These are phyloP conservation scores for Limenitis camilla DNA, from an alignment of 2,888 invertebrate species.

Conservation along the genomic window DNA sequence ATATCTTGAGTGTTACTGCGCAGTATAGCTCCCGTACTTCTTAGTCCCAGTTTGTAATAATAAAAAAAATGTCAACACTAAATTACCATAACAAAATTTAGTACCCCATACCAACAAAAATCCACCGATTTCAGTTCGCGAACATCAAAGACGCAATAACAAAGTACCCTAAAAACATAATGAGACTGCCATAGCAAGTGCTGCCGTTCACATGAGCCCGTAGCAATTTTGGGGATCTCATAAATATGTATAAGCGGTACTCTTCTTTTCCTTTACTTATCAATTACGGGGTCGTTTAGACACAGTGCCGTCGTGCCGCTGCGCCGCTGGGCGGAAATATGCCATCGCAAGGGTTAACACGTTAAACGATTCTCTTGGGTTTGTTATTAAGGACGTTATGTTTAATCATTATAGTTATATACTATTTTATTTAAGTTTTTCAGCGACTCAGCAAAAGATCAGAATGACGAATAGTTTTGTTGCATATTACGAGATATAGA, in stretches of 20 bases:
- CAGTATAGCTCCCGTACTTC: no score
- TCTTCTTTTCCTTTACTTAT: conserved; percentile 75
- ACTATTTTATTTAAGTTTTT: no score
- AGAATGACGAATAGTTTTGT: no score
- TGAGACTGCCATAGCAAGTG: conserved; percentile 68
- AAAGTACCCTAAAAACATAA: conserved; percentile 70
- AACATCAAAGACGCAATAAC: conserved; percentile 69
- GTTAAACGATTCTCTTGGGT: conserved; percentile 24
- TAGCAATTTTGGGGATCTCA: conserved; percentile 68
- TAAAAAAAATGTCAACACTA: not conserved
- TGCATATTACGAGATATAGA: no score
- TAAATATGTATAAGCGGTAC: conserved; percentile 70
- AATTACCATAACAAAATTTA: conserved; percentile 3
- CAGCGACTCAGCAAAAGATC: no score
- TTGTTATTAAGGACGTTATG: conserved; percentile 22
- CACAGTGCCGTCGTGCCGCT: conserved; percentile 46
- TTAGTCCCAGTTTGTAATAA: not conserved
- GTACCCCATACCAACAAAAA: conserved; percentile 33
- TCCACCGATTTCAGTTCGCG: conserved; percentile 54
- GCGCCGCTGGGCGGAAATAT: conserved; percentile 45
- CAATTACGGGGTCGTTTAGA: conserved; percentile 73
- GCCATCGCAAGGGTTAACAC: conserved; percentile 58
- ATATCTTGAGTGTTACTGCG: no score
- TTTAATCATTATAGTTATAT: conserved; percentile 15
- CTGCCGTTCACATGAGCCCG: conserved; percentile 68